Base-by-base conservation (phyloP, 2,888 invertebrate genomes). In the Torymus texanus region DNA sequence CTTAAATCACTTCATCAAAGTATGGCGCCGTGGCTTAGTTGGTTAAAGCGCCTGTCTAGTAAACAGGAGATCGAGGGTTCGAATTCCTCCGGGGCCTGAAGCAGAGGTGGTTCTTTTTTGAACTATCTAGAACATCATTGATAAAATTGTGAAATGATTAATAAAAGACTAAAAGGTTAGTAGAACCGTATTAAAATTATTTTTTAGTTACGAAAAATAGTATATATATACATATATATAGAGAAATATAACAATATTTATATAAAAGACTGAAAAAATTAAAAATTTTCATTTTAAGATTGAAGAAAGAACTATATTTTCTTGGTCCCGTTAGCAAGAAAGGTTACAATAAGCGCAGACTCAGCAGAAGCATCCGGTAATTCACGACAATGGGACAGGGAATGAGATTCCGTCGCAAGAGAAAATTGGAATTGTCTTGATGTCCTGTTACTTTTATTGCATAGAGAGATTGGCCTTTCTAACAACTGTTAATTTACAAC, bases 21-120 rank as follows among this genome's bases (percentile, higher is more conserved):
- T 2, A 21, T 21, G 94, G 94, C 93, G 92, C 92, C 92, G 92
- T 94, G 94, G 94, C 94, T 94, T 94, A 95, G 95, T 95, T 95
- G 94, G 94, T 94, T 93, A 93, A 93, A 93, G 93, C 93, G 93
- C 93, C 93, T 93, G 93, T 93, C 93, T 93, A 93, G 93, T 93
- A 93, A 93, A 93, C 93, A 93, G 93, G 93, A 93, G 93, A 93
- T 93, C 93, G 92, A 90, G 93, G 91, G 93, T 93, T 93, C 93
- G 92, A 93, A 92, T 93, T 92, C 91, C 92, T 90, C 92, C 92
- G 92, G 92, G 90, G 93, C 92, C 93, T 82, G 21, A 21, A 21
- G 2, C 21, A 21, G 21, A 21, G 21, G 21, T 21, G 21, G 2
- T 21, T 21, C 21, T 21, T 21, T 21, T 21, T 21, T 21, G 1